Conservation (phyloP, 2,113 vertebrate genomes). For the Zapus hudsonius region DNA sequence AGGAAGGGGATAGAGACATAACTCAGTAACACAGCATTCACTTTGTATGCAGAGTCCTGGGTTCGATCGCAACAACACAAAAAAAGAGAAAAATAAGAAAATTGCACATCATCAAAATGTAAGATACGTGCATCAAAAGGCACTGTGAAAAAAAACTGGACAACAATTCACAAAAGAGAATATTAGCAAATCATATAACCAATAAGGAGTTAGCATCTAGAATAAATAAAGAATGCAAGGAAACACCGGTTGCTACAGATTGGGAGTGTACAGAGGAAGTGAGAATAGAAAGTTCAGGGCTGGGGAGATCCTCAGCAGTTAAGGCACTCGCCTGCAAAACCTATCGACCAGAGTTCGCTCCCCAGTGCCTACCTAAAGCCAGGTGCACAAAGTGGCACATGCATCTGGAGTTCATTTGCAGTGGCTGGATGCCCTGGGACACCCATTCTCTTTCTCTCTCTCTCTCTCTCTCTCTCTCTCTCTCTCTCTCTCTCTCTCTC, state of each 20-base stretch:
- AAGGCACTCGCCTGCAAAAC: too few relatives aligned
- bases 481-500: too few relatives aligned
- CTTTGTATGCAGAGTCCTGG: too few relatives aligned
- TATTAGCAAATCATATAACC: background rate
- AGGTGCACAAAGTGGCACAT: too few relatives aligned
- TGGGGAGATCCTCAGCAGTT: too few relatives aligned
- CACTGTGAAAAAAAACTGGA: background rate
- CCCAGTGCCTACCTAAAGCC: too few relatives aligned
- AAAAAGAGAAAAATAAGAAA: background rate
- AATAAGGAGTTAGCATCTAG: background rate
- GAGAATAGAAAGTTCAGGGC: background rate
- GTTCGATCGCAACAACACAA: background rate
- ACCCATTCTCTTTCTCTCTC: too few relatives aligned
- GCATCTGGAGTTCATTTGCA: too few relatives aligned
- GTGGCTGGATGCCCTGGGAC: too few relatives aligned
- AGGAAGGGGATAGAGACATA: background rate
- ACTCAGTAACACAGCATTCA: background rate
- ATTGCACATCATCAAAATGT: background rate
- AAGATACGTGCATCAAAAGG: background rate
- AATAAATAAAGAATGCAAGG: background rate
- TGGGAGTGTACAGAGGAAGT: background rate
- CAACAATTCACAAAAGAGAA: background rate
- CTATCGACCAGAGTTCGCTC: too few relatives aligned
- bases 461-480: too few relatives aligned
- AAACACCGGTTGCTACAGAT: background rate